Evolutionary conservation across 1,140 invertebrate species (phyloP), one percentile per base, ranked within the genome.

Genomic region (Drosophila albomicans): DNA sequence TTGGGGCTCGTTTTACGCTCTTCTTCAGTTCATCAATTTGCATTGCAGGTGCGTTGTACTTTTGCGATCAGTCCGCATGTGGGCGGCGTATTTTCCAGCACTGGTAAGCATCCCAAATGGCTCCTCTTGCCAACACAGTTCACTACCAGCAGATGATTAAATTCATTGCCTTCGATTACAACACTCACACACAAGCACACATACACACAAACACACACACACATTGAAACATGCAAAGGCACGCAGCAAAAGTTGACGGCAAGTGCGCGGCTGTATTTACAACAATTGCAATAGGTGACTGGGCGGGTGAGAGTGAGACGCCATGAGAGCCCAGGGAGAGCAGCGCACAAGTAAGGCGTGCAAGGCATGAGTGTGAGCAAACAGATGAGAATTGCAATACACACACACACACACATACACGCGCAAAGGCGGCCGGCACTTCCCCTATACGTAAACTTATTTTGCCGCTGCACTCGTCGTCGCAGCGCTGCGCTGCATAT

Each of bases 301-400:
- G 46, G 13, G 16, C 16, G 46, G 13, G 46, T 20, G 15, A 16
- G 46, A 16, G 16, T 48, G 54, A 16, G 54, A 57, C 51, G 30
- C 8, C 7, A 16, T 3, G 54, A 57, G 54, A 57, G 15, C 8
- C 8, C 25, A 30, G 32, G 30, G 32, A 38, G 52, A 52, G 66
- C 16, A 49, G 45, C 28, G 45, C 28, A 16, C 51, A 35, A 51
- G 48, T 48, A 25, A 32, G 32, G 57, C 48, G 66, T 43, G 48
- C 25, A 32, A 32, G 63, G 64, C 35, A 10, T 38, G 70, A 68
- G 79, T 61, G 65, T 70, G 62, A 61, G 73, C 46, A 58, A 38
- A 49, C 82, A 79, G 62, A 52, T 75, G 72, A 79, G 88, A 87
- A 87, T 87, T 87, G 85, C 85, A 87, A 88, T 87, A 84, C 81